These are phyloP conservation scores for Ameiurus melas DNA, from an alignment of 2,113 vertebrate species.

Conservation along the genomic window DNA sequence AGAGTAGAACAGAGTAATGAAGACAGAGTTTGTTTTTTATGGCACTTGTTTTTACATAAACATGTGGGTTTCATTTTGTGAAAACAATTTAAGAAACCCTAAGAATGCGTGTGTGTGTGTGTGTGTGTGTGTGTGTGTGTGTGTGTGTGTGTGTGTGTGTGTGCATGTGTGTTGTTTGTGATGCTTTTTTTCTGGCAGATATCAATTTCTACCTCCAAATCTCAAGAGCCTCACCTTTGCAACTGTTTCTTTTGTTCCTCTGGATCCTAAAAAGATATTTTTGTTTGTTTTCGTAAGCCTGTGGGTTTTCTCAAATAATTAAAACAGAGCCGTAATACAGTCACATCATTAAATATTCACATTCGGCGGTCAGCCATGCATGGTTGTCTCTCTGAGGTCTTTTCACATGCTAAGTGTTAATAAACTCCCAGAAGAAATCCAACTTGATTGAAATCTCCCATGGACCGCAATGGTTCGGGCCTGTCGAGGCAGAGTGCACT, in stretches of 20 bases:
- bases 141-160: too few species aligned
- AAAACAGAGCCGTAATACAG: slow-evolving; percentile 27
- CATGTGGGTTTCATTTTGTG: not conserved
- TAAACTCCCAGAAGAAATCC: slow-evolving; percentile 67
- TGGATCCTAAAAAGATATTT: slow-evolving; percentile 12
- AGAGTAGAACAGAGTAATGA: not conserved
- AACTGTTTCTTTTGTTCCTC: slow-evolving; percentile 13
- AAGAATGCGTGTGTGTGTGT: not conserved
- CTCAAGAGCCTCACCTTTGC: slow-evolving; percentile 25
- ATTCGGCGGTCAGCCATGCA: slow-evolving; percentile 61
- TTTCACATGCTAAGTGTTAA: slow-evolving; percentile 70
- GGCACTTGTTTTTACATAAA: not conserved
- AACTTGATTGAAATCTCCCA: slow-evolving; percentile 72
- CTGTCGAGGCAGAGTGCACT: slow-evolving; percentile 37
- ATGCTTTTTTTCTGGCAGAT: not conserved
- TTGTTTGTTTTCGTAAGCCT: slow-evolving; percentile 31
- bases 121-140: not conserved
- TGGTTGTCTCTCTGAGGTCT: slow-evolving; percentile 64
- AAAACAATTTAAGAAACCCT: slow-evolving; percentile 1
- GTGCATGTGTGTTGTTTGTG: not conserved
- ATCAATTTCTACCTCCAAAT: slow-evolving; percentile 6
- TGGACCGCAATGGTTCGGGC: slow-evolving; percentile 13
- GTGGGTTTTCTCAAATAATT: slow-evolving; percentile 33
- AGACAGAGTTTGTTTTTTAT: not conserved
- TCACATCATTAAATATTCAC: slow-evolving; percentile 63